phyloP scores from a whole-genome alignment of 2,797 vertebrate genomes.

The Molossus alvarezi region DNA sequence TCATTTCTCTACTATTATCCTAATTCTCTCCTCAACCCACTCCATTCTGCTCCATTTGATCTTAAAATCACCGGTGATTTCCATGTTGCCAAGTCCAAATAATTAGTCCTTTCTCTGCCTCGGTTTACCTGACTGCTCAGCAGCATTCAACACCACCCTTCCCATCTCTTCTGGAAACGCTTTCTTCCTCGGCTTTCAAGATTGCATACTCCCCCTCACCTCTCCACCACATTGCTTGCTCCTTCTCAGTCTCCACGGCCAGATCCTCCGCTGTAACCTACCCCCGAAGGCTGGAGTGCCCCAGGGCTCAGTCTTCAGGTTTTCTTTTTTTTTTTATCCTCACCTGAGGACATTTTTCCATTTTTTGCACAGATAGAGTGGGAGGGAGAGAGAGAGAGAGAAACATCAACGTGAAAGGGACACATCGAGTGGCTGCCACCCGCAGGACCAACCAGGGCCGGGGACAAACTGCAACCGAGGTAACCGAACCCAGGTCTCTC shows the following conservation, averaged over 20 bases:
- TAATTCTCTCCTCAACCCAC: neutral
- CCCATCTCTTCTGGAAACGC: neutral
- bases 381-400: too few species aligned
- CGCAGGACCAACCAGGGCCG: too few species aligned
- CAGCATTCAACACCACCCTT: neutral
- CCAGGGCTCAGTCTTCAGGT: neutral
- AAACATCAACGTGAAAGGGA: too few species aligned
- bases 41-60: neutral
- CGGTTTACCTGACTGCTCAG: constrained; percentile 2
- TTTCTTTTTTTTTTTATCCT: too few species aligned
- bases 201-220: neutral
- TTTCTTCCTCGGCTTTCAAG: neutral
- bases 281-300: neutral
- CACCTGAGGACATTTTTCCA: too few species aligned
- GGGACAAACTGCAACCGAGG: too few species aligned
- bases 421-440: too few species aligned
- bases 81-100: neutral
- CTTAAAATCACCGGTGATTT: neutral
- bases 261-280: neutral
- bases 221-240: neutral
- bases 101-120: constrained; percentile 38
- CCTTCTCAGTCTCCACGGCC: neutral
- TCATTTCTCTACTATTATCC: constrained; percentile 4
- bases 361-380: too few species aligned
- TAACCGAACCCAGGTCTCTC: too few species aligned